Conservation (phyloP, 2,888 invertebrate genomes). For the Morpho achilles region DNA sequence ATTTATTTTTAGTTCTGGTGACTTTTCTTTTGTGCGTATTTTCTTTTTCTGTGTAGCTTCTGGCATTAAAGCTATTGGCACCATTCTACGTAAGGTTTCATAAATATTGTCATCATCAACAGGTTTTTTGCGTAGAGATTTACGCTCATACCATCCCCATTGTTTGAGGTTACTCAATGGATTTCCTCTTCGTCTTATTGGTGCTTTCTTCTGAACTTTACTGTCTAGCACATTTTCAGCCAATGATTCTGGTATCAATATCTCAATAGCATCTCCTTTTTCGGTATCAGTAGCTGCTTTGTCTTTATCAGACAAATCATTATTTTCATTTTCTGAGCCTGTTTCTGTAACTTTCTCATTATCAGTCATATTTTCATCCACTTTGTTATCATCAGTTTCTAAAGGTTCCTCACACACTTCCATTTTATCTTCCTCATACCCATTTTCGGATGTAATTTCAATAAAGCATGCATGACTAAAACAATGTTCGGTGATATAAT, state of each 20-base stretch:
- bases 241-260: conserved; percentile 37
- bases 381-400: conserved; percentile 44
- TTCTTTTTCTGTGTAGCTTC: conserved; percentile 57
- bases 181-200: conserved; percentile 84
- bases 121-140: conserved; percentile 71
- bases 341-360: conserved; percentile 50
- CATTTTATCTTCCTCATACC: conserved; percentile 44
- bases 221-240: conserved; percentile 44
- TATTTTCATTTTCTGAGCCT: conserved; percentile 57
- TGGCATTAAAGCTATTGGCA: conserved; percentile 80
- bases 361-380: conserved; percentile 38
- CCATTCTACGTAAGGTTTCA: conserved; percentile 83
- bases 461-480: conserved; percentile 76
- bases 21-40: conserved; percentile 72
- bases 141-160: conserved; percentile 87
- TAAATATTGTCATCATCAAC: conserved; percentile 82
- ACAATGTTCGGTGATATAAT: conserved; percentile 80
- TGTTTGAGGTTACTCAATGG: conserved; percentile 85
- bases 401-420: conserved; percentile 57
- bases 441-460: conserved; percentile 55
- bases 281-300: conserved; percentile 57
- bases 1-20: conserved; percentile 81
- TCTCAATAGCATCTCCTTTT: conserved; percentile 43
- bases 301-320: conserved; percentile 66
- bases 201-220: conserved; percentile 69